Evolutionary conservation across 2,113 vertebrate genomes (phyloP), one percentile per base, ranked within the genome.

Genomic region (Dendrocopos noguchii): DNA sequence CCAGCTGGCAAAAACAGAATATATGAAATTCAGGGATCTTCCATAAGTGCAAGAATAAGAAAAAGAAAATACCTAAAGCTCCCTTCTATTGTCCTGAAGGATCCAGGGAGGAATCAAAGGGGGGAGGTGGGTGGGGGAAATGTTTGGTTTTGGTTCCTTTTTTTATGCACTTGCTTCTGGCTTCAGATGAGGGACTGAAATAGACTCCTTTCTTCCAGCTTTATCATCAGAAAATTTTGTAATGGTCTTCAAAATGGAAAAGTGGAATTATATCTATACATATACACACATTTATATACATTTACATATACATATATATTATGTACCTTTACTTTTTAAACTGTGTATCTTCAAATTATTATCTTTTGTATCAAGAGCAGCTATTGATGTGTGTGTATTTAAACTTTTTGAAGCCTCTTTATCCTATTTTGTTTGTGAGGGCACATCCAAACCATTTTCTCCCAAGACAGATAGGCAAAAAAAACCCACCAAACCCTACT

Each of bases 91-190:
- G n/a, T 91, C 87, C 90, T 67, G 76, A 93, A 90, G 56, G 42
- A 80, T 71, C 71, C 3, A 1, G 75, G 65, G 29, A 94, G 10
- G 28, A 64, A 95, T 96, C 93, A 95, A 95, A 96, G 82, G 66
- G 75, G 50, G 22, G 36, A 36, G 36, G 36, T 8, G 36, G 11
- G 39, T 39, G 39, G 39, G 22, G 50, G 50, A 12, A 59, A 34
- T 74, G 46, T 42, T 31, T 70, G 33, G 36, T 60, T 87, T 84
- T 52, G 7, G 52, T 76, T 55, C 10, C n/a, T 92, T 89, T 88
- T 91, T 87, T 9, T 87, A 82, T 85, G 70, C 84, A 47, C 28
- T 94, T 91, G 81, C 75, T 95, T 25, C 64, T 80, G 79, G 82
- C 84, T 85, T 91, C 72, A 91, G 91, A 80, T 66, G 81, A 91